These are phyloP conservation scores for Hemichromis elongatus DNA, from an alignment of 2,113 vertebrate genomes.

Conservation along the genomic window DNA sequence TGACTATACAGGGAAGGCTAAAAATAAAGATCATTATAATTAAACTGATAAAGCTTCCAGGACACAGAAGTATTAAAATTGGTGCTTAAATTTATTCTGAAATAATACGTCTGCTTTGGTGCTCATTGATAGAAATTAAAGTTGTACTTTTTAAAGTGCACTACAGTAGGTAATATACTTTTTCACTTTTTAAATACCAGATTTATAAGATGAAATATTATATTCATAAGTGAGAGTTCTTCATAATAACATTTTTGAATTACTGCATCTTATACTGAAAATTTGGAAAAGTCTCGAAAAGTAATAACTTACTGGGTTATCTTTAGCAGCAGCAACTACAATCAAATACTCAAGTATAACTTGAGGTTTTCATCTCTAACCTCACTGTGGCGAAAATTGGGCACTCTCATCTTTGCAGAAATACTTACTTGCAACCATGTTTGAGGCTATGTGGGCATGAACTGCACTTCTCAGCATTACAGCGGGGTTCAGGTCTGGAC, in stretches of 20 bases:
- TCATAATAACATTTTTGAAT: not conserved
- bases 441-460: not conserved
- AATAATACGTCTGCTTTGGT: not conserved
- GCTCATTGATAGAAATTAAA: not conserved
- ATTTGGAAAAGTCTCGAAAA: not conserved
- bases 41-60: not conserved
- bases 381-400: not conserved
- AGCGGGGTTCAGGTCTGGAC: not conserved
- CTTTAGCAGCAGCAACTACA: not conserved
- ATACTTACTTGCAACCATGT: not conserved
- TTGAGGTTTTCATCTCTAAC: not conserved
- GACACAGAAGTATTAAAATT: not conserved
- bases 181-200: not conserved
- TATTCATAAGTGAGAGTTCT: not conserved
- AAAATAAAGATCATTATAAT: conserved; percentile 1
- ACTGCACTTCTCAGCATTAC: not conserved
- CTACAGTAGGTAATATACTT: not conserved
- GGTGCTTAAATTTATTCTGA: not conserved
- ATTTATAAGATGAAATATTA: not conserved
- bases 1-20: not conserved
- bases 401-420: not conserved
- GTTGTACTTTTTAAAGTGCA: not conserved
- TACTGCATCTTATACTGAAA: not conserved
- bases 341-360: not conserved
- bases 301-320: not conserved